phyloP scores from a whole-genome alignment of 2,797 vertebrate species.

The Poecilia picta region DNA sequence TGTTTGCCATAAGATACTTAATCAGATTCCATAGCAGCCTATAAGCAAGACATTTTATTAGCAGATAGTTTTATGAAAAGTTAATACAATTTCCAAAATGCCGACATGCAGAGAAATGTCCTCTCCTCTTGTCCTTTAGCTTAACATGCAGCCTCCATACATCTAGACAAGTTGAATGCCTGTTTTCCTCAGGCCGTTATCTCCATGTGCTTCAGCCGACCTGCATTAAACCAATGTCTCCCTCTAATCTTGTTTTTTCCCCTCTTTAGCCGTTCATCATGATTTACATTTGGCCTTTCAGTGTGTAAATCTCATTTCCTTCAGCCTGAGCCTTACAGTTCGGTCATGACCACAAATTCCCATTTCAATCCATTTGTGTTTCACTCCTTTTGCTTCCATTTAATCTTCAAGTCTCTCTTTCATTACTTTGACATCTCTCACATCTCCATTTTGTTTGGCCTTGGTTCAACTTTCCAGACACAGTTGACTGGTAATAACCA shows the following conservation, averaged over 20 bases:
- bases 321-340: neutral
- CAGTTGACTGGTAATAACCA: neutral
- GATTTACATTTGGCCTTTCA: neutral
- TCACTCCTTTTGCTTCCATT: neutral
- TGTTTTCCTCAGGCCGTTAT: conserved; percentile 1
- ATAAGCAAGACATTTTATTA: neutral
- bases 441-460: neutral
- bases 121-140: neutral
- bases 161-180: neutral
- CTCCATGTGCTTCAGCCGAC: neutral
- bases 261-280: neutral
- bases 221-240: neutral
- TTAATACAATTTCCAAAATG: neutral
- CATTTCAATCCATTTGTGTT: neutral
- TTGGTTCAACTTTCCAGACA: neutral
- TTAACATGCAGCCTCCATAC: neutral
- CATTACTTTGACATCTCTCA: conserved; percentile 3
- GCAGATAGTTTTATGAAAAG: neutral
- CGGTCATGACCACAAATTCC: neutral
- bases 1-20: neutral
- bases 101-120: neutral
- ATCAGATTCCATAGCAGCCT: neutral
- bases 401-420: neutral
- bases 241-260: conserved; percentile 1
- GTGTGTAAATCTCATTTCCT: conserved; percentile 9